Evolutionary conservation across 2,888 invertebrate genomes (phyloP), one percentile per base, ranked within the genome.

Genomic region (Diaprepes abbreviatus): DNA sequence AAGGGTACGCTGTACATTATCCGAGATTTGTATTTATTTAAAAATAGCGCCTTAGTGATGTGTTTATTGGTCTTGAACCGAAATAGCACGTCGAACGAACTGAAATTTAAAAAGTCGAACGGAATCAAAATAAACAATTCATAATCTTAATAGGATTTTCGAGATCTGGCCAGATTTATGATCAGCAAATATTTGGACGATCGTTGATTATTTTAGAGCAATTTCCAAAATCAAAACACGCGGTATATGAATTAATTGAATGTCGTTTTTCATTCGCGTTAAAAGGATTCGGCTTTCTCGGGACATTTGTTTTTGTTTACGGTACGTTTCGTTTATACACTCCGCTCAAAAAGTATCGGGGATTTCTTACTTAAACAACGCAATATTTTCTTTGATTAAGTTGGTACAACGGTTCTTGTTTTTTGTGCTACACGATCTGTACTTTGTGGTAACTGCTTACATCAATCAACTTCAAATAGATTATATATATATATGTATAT

Each of bases 61-160:
- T 79, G 79, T 79, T 79, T 79, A 79, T 79, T 79, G 76, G 77
- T 79, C 75, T 77, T 75, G 72, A 67, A 75, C 75, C 75, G 75
- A 79, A 70, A 70, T 70, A 70, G 66, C 66, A 6, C 55, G 65
- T 16, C 52, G 58, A 73, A 74, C 70, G 75, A 73, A 74, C 75
- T 76, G 75, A 76, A 76, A 77, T 77, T 64, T 75, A 78, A 78
- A 78, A 78, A 78, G 74, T 77, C 77, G 74, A 75, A 58, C 70
- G 71, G 68, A 75, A 77, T 76, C 76, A 77, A 77, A 78, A 78
- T 77, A 78, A 78, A 78, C 77, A 77, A 72, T 76, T 78, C 77
- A 78, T 78, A 77, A 77, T 77, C 76, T 71, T 76, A 76, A 76
- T 75, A 72, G 76, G 73, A 66, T 71, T 63, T 40, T 59, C 55